A percentile compares a stretch with the other conserved stretches of the same genome.
These are phyloP conservation scores for Ictidomys tridecemlineatus DNA, from an alignment of 2,113 vertebrate genomes.

Conservation along the genomic window DNA sequence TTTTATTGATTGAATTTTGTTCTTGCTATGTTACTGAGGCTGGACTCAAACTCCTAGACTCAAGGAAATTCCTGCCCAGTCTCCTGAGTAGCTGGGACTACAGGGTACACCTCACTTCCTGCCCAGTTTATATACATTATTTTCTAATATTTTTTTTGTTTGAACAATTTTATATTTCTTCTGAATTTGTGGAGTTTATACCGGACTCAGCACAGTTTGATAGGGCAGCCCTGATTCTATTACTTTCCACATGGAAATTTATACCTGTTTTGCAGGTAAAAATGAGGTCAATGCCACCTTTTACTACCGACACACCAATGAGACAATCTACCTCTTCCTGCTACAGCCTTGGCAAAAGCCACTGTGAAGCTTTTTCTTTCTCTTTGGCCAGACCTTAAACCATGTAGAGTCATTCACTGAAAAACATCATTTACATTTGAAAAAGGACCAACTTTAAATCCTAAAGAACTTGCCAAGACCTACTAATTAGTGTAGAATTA, in stretches of 20 bases:
- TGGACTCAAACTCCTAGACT: neutral
- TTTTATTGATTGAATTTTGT: neutral
- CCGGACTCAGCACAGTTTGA: neutral
- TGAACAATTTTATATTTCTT: neutral
- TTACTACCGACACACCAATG: neutral
- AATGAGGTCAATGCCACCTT: conserved; percentile 46
- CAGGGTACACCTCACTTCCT: no score
- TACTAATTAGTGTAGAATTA: conserved; percentile 52
- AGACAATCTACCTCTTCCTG: conserved; percentile 43
- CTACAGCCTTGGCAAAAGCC: conserved; percentile 18
- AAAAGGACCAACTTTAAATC: conserved; percentile 55
- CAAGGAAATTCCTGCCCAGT: neutral
- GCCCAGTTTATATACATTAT: neutral
- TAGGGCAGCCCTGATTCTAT: neutral
- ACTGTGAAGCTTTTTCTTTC: neutral
- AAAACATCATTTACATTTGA: conserved; percentile 77
- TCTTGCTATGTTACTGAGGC: neutral
- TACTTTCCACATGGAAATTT: neutral
- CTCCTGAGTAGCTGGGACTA: neutral
- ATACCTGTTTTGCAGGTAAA: neutral
- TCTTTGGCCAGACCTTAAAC: neutral
- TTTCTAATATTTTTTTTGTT: conserved; percentile 16
- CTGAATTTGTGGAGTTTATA: neutral
- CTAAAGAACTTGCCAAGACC: conserved; percentile 42
- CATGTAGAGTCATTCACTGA: conserved; percentile 30